Evolutionary conservation across 2,888 invertebrate genomes (phyloP).

Genomic region (Venusia cambrica): DNA sequence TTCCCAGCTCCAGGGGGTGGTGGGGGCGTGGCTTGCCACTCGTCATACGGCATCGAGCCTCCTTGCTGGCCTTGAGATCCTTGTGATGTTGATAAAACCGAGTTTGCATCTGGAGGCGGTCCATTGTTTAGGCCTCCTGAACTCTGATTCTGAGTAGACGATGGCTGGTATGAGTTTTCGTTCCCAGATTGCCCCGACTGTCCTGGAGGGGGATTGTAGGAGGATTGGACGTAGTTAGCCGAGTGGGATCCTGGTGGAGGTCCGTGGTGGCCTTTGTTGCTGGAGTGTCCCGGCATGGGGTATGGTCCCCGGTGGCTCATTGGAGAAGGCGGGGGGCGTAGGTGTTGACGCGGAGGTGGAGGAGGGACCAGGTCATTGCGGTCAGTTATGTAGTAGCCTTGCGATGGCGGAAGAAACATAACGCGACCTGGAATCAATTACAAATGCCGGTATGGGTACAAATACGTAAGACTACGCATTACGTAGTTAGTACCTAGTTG

Average conservation of each 20-base stretch:
- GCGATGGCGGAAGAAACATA: conserved; percentile 61
- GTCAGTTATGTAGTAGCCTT: conserved; percentile 71
- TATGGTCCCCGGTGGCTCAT: conserved; percentile 35
- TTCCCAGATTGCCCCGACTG: conserved; percentile 1
- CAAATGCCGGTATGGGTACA: too few relatives aligned
- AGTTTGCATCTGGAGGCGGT: background rate
- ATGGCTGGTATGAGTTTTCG: conserved; percentile 6
- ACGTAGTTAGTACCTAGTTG: too few relatives aligned
- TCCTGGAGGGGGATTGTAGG: conserved; percentile 19
- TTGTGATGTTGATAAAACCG: too few relatives aligned
- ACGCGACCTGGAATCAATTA: conserved; percentile 54
- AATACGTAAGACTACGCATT: too few relatives aligned
- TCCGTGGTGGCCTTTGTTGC: conserved; percentile 13
- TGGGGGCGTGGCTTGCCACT: conserved; percentile 61
- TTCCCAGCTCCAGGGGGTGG: conserved; percentile 56
- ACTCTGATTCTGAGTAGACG: background rate
- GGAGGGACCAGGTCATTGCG: conserved; percentile 55
- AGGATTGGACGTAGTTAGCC: conserved; percentile 18
- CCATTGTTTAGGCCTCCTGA: conserved; percentile 6
- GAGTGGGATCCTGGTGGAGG: conserved; percentile 27
- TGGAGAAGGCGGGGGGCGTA: conserved; percentile 13
- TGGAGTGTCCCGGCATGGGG: conserved; percentile 21
- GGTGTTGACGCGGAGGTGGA: conserved; percentile 36
- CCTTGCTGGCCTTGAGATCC: conserved; percentile 26
- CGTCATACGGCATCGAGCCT: conserved; percentile 47